Percentiles rank a stretch among this genome's conserved stretches.
Evolutionary conservation across 2,888 invertebrate species (phyloP).

Genomic region (Apamea anceps): DNA sequence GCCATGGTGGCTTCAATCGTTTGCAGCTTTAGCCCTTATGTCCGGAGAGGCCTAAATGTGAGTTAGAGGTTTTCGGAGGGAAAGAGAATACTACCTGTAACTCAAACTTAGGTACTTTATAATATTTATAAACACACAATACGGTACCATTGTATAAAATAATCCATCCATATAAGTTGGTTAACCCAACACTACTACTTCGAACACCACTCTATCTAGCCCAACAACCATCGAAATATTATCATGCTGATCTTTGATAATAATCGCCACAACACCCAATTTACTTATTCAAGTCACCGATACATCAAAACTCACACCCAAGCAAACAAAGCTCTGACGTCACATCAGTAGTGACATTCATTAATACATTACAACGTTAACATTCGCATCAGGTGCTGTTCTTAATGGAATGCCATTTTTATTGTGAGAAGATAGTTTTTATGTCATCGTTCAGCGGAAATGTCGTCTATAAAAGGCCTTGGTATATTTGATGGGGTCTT

Average conservation of each 20-base stretch:
- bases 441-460: conserved; percentile 53
- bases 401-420: conserved; percentile 62
- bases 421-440: conserved; percentile 61
- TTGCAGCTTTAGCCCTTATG: neutral
- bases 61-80: no score
- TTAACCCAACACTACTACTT: neutral
- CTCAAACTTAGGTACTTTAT: no score
- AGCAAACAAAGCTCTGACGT: conserved; percentile 46
- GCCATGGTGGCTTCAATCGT: neutral
- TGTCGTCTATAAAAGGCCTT: conserved; percentile 47
- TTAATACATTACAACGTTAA: conserved; percentile 44
- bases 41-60: no score
- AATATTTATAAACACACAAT: no score
- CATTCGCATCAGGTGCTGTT: conserved; percentile 51
- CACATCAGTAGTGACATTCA: conserved; percentile 49
- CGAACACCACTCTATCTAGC: no score
- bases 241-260: neutral
- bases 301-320: conserved; percentile 5
- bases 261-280: neutral
- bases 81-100: no score
- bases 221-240: neutral
- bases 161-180: neutral
- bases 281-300: conserved; percentile 36
- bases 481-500: neutral
- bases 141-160: neutral